Percentiles rank a stretch among this genome's conserved stretches.
Evolutionary conservation across 2,888 invertebrate species (phyloP).

Genomic region (Allophyes oxyacanthae): DNA sequence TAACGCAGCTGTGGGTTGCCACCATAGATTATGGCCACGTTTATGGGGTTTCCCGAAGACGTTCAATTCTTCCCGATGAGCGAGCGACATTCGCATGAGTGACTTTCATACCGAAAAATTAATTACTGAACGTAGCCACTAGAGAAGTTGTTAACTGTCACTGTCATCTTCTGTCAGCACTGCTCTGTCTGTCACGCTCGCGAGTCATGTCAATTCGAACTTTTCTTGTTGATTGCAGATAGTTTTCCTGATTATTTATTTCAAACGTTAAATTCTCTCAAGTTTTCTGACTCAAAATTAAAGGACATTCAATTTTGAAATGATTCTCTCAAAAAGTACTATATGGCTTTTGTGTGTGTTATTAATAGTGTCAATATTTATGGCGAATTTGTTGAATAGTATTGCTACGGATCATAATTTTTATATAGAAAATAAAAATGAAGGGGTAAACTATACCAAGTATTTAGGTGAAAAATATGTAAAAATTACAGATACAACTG

Average conservation of each 20-base stretch:
- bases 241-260: conserved; percentile 27
- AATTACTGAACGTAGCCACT: too few species aligned
- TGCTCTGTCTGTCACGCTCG: neutral
- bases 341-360: conserved; percentile 90
- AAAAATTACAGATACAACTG: conserved; percentile 86
- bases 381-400: conserved; percentile 92
- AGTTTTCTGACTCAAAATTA: conserved; percentile 35
- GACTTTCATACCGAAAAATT: too few species aligned
- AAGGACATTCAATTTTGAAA: conserved; percentile 60
- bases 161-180: too few species aligned
- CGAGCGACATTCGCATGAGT: too few species aligned
- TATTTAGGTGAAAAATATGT: conserved; percentile 78
- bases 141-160: too few species aligned
- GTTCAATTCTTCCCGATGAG: too few species aligned
- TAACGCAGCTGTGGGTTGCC: too few species aligned
- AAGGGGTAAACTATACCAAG: conserved; percentile 74
- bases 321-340: conserved; percentile 91
- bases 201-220: conserved; percentile 36
- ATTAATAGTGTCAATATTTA: conserved; percentile 91
- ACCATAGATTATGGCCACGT: too few species aligned
- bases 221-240: conserved; percentile 39
- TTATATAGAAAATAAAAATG: conserved; percentile 72
- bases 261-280: conserved; percentile 35
- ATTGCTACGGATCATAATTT: conserved; percentile 90
- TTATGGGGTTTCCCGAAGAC: too few species aligned